Evolutionary conservation across 2,888 invertebrate species (phyloP), one percentile per base, ranked within the genome.

Genomic region (Drosophila melanocephala): DNA sequence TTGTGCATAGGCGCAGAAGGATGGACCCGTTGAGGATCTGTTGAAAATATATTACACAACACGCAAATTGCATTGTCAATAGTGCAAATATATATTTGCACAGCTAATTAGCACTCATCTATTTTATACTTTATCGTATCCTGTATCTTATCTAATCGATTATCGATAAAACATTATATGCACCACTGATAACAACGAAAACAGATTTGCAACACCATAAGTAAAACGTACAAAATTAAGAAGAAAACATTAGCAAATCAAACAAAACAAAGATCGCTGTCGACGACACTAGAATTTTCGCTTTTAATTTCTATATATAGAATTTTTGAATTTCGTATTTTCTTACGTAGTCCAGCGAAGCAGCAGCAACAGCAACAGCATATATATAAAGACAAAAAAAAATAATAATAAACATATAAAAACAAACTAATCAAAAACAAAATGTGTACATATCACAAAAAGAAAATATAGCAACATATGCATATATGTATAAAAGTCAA

Each of bases 251-350:
- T 55, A 51, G 55, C 28, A 72, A 75, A 68, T 28, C 65, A 35
- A 35, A 35, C 33, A 35, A 42, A 50, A 62, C 53, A 71, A 28
- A 73, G 76, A 61, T 81, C 65, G 55, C 61, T 77, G 69, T 55
- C 72, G 63, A 32, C 80, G 58, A 73, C 64, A 77, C 66, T 73
- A 39, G 50, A 56, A 47, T 77, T 59, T 70, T 73, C 67, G 63
- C 60, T 58, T 68, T 79, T 33, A 71, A 52, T 67, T 78, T 75
- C 80, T 80, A 80, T 81, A 81, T 81, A 81, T 80, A 80, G 78
- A 67, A 33, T 14, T 47, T 53, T 55, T 57, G 12, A 59, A n/a
- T 66, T 77, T 77, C 32, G 52, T 77, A 63, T 62, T 62, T 74
- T 75, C 75, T 75, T 78, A 70, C 75, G 66, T 75, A 55, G 80